Evolutionary conservation across 2,113 vertebrate genomes (phyloP).

Genomic region (Enhydra lutris): DNA sequence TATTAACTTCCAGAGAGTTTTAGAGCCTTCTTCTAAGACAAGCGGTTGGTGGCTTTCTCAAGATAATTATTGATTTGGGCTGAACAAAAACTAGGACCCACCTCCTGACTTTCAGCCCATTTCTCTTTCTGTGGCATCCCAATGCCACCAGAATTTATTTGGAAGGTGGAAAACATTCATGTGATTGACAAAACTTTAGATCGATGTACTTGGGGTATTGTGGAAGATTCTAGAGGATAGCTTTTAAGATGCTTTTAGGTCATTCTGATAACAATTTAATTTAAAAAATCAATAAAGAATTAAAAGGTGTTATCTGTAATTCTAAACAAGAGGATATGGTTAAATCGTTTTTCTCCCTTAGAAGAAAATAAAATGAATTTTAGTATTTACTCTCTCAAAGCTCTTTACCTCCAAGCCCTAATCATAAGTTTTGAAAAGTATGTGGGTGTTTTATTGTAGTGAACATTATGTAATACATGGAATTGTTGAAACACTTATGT

Average conservation of each 20-base stretch:
- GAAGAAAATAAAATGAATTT: not conserved
- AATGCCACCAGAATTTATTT: not conserved
- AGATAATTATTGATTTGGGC: not conserved
- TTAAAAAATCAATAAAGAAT: conserved; percentile 66
- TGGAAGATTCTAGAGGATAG: conserved; percentile 47
- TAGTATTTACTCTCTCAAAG: not conserved
- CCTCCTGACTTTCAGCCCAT: not conserved
- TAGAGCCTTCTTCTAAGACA: not conserved
- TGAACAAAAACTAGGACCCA: not conserved
- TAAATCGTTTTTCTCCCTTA: not conserved
- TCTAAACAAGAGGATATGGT: not conserved
- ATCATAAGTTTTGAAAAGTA: not conserved
- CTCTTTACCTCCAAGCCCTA: not conserved
- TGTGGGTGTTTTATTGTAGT: not conserved
- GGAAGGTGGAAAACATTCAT: not conserved
- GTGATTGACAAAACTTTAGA: not conserved
- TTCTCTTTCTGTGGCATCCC: not conserved
- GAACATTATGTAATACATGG: not conserved
- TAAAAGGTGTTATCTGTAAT: conserved; percentile 64
- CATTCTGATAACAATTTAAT: conserved; percentile 68
- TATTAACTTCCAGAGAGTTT: not conserved
- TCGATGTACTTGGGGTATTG: not conserved
- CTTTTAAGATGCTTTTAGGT: conserved; percentile 70
- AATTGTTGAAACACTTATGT: not conserved
- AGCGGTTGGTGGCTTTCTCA: not conserved